Conservation (phyloP, 1,140 invertebrate species). For the Scaptomyza pallida region DNA sequence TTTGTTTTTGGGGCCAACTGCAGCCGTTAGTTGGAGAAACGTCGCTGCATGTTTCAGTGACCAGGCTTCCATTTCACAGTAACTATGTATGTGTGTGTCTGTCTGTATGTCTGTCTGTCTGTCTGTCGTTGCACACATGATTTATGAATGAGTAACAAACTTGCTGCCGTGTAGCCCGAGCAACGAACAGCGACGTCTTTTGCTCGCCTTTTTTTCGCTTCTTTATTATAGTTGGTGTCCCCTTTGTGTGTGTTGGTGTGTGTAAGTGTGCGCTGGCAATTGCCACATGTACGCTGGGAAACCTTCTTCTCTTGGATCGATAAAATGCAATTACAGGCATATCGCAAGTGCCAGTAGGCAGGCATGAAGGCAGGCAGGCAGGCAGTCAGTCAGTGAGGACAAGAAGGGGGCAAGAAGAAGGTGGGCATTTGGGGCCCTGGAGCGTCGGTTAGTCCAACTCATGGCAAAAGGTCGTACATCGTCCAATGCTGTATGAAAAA, state of each 20-base stretch:
- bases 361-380: constrained; percentile 20
- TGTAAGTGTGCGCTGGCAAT: constrained; percentile 64
- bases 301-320: constrained; percentile 66
- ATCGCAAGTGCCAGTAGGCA: constrained; percentile 80
- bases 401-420: not conserved
- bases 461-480: constrained; percentile 78
- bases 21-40: constrained; percentile 56
- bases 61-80: constrained; percentile 56
- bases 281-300: constrained; percentile 61
- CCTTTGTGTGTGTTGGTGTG: constrained; percentile 18
- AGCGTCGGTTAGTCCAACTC: constrained; percentile 50
- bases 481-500: constrained; percentile 72
- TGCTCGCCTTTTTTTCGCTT: constrained; percentile 58
- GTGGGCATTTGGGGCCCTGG: constrained; percentile 2
- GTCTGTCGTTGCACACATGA: constrained; percentile 72
- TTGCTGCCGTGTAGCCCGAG: constrained; percentile 78
- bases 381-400: not conserved
- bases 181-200: constrained; percentile 69
- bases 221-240: constrained; percentile 69
- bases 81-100: constrained; percentile 36
- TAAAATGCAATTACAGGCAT: constrained; percentile 82
- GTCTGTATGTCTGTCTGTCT: constrained; percentile 30
- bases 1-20: constrained; percentile 67
- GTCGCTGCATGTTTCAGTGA: constrained; percentile 75
- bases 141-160: constrained; percentile 82